Conservation (phyloP, 2,888 invertebrate species). For the Ectemnius continuus region DNA sequence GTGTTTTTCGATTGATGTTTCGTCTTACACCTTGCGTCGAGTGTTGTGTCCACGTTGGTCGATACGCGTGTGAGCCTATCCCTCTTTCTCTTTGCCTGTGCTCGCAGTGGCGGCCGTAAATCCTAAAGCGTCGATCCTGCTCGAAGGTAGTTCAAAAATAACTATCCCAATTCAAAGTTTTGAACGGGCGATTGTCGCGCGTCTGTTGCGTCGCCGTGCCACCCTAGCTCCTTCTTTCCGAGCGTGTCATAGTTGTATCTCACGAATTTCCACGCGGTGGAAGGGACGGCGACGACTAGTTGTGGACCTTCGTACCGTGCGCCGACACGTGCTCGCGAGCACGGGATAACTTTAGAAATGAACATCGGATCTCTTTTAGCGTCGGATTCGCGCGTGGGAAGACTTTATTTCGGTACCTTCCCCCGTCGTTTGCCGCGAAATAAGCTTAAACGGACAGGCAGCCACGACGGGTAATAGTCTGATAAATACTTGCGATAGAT, state of each 20-base stretch:
- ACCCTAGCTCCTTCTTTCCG: constrained; percentile 14
- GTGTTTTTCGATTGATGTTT: constrained; percentile 3
- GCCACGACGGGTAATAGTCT: constrained; percentile 37
- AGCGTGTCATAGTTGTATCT: constrained; percentile 44
- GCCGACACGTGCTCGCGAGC: constrained; percentile 63
- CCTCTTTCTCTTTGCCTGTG: not conserved
- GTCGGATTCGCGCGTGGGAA: constrained; percentile 76
- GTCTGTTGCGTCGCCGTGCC: constrained; percentile 24
- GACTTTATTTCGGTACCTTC: constrained; percentile 73
- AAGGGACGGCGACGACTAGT: constrained; percentile 22
- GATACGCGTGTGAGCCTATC: constrained; percentile 1
- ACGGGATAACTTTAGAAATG: constrained; percentile 75
- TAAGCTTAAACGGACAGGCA: constrained; percentile 61
- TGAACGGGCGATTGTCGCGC: constrained; percentile 32
- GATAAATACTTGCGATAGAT: constrained; percentile 43
- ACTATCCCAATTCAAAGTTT: constrained; percentile 51
- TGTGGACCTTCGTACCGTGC: constrained; percentile 39
- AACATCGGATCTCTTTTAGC: constrained; percentile 75
- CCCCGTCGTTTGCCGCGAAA: constrained; percentile 67
- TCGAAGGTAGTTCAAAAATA: constrained; percentile 44
- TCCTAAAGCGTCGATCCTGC: constrained; percentile 35
- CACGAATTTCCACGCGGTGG: constrained; percentile 44
- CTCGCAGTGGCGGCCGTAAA: constrained; percentile 16
- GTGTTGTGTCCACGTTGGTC: constrained; percentile 8
- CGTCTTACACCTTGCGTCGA: constrained; percentile 1